Evolutionary conservation across 2,797 vertebrate species (phyloP), one percentile per base, ranked within the genome.

Genomic region (Orientallactaga sibirica): DNA sequence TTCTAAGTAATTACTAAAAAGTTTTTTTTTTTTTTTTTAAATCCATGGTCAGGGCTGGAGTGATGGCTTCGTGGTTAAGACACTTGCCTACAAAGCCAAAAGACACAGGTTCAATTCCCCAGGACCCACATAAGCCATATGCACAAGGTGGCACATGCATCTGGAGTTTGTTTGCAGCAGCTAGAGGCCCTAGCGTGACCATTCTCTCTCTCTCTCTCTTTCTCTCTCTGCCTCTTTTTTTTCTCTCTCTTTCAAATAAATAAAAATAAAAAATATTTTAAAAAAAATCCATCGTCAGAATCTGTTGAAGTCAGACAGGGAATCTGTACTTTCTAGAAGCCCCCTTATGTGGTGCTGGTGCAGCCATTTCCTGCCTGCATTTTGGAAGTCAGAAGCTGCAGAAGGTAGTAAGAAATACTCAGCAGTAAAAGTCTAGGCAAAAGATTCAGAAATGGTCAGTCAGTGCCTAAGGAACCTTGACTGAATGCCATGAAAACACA

Each of bases 1-100:
- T 87, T 67, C 29, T 74, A 15, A 84, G 20, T 64, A 52, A 41
- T 86, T 86, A 70, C 91, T 81, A 9, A 70, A 86, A 77, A 74
- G 5, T 37, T 37, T 37, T 37, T 37, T 37, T 37, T 37, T 37
- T 37, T 37, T 85, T 48, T 48, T 48, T 48, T 48, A 48, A 48
- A 7, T 48, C 10, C 48, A 48, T 48, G 7, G 48, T 88, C 15
- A 85, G 48, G 74, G 37, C 83, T 18, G 61, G 83, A 58, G 55
- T 61, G n/a, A 74, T 15, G 83, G 16, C 55, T 86, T 5, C 10
- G 16, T 61, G 18, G 52, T 55, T 3, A 74, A 62, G 55, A 6
- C 11, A 29, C 27, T 85, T 86, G 7, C 33, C 19, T 61, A 5
- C 19, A n/a, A 55, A 12, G 68, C 43, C 55, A 7, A 41, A 27